These are phyloP conservation scores for Poecile atricapillus DNA, from an alignment of 2,113 vertebrate species.

Conservation along the genomic window DNA sequence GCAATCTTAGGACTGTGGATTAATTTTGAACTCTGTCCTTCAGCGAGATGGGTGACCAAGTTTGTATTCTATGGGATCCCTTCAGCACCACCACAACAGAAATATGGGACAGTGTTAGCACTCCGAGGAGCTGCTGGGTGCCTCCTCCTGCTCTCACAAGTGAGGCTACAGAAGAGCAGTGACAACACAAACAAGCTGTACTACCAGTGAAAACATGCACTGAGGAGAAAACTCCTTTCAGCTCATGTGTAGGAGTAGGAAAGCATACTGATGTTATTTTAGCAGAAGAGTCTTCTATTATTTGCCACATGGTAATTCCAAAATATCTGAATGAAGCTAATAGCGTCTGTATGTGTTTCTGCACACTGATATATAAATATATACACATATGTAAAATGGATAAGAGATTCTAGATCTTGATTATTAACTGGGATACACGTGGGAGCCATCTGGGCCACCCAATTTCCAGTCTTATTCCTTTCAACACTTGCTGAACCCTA, in stretches of 20 bases:
- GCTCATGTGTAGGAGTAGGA: neutral
- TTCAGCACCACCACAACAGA: neutral
- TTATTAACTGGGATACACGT: neutral
- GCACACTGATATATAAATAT: neutral
- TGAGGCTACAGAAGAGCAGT: neutral
- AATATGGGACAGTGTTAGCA: fast-evolving
- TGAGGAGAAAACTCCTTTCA: neutral
- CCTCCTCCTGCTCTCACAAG: neutral
- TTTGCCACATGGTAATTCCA: neutral
- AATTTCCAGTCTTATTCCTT: neutral
- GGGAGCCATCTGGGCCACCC: constrained; percentile 21
- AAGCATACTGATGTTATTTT: neutral
- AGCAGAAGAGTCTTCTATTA: neutral
- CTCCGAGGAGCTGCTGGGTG: fast-evolving
- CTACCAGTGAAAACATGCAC: neutral
- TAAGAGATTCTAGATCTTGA: neutral
- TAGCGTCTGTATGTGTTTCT: neutral
- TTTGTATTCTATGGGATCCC: neutral
- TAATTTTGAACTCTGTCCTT: neutral
- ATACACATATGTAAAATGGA: neutral
- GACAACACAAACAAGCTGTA: neutral
- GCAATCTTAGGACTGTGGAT: neutral
- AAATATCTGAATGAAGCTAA: neutral
- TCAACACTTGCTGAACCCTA: neutral
- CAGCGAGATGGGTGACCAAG: neutral